Conservation (phyloP, 2,113 vertebrate genomes). For the Psophia crepitans region DNA sequence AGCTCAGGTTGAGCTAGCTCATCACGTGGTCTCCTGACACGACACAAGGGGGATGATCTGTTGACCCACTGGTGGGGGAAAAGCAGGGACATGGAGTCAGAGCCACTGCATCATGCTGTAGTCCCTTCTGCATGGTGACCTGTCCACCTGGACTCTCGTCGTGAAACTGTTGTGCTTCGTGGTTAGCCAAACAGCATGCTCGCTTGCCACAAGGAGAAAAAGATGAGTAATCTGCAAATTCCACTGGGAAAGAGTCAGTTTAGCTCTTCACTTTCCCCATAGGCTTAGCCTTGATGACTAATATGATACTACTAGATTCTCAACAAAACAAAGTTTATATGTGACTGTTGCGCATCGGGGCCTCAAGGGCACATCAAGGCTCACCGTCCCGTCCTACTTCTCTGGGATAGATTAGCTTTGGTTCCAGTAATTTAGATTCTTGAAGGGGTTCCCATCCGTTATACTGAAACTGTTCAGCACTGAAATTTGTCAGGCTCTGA, state of each 20-base stretch:
- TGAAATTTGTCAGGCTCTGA: neutral
- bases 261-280: neutral
- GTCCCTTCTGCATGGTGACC: neutral
- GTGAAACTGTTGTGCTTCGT: neutral
- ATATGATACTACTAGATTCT: neutral
- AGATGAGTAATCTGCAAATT: neutral
- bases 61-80: too few species aligned
- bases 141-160: neutral
- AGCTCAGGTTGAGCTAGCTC: neutral
- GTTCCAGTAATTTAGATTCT: neutral
- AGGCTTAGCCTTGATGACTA: constrained; percentile 12
- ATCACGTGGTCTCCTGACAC: fast-evolving
- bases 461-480: neutral
- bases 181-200: neutral
- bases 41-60: neutral
- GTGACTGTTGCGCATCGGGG: neutral
- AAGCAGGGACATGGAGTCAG: neutral
- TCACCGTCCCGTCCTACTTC: neutral
- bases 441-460: neutral
- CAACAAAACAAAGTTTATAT: neutral
- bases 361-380: neutral
- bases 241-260: neutral
- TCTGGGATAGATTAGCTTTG: neutral
- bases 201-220: neutral
- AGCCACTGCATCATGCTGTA: neutral